phyloP scores from a whole-genome alignment of 1,140 invertebrate genomes.

The Nylanderia fulva region DNA sequence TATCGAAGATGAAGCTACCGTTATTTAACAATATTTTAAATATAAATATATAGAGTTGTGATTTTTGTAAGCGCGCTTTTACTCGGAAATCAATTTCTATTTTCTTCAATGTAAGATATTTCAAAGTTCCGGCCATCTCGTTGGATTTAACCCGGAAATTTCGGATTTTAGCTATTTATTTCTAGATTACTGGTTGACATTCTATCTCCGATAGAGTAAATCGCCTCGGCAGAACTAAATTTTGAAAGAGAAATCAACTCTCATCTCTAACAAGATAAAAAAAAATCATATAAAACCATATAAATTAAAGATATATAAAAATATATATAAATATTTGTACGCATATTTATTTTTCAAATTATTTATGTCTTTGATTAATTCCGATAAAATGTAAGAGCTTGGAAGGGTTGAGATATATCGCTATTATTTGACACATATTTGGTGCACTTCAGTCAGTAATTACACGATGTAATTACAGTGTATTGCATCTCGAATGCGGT shows the following conservation, averaged over 20 bases:
- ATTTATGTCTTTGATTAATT: background rate
- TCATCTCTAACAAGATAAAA: no score
- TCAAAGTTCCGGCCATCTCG: background rate
- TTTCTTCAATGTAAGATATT: background rate
- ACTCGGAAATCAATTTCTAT: constrained; percentile 28
- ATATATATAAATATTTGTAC: no score
- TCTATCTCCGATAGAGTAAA: background rate
- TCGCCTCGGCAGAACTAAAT: no score
- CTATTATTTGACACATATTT: constrained; percentile 45
- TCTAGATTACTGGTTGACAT: background rate
- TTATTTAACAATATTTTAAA: constrained; percentile 9
- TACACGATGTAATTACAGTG: constrained; percentile 54
- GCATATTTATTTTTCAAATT: no score
- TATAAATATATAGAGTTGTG: background rate
- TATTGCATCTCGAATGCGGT: constrained; percentile 49
- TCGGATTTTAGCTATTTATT: constrained; percentile 19
- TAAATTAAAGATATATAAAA: no score
- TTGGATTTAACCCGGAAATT: constrained; percentile 27
- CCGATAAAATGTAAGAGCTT: no score
- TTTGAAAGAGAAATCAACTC: no score
- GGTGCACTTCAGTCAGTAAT: constrained; percentile 38
- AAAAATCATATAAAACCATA: no score
- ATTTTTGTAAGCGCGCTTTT: no score
- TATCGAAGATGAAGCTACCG: background rate
- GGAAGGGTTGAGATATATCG: no score